A percentile compares a stretch with the other conserved stretches of the same genome.
Conservation (phyloP, 92 coral and sea anemone species). For the Anthopleura xanthogrammica region DNA sequence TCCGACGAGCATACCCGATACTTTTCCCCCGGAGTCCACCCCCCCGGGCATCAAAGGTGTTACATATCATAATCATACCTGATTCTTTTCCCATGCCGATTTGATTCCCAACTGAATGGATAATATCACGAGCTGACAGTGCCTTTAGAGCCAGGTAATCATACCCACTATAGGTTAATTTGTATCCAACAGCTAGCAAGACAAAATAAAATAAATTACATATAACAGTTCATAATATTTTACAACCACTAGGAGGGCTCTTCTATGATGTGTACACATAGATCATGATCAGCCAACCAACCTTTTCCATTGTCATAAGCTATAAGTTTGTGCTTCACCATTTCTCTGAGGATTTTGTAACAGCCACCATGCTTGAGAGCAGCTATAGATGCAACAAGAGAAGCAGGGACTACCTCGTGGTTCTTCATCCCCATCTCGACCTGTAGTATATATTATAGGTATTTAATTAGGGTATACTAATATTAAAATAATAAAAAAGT, state of each 20-base stretch:
- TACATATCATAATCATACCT: slow-evolving; percentile 42
- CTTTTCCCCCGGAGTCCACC: too few relatives aligned
- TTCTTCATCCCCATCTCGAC: slow-evolving; percentile 99
- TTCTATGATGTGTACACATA: neutral
- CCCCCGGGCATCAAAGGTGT: neutral
- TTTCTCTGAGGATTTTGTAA: slow-evolving; percentile 85
- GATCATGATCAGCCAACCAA: slow-evolving; percentile 1
- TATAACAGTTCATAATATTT: too few relatives aligned
- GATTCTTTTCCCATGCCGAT: slow-evolving; percentile 99
- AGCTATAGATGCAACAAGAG: slow-evolving; percentile 94
- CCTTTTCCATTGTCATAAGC: slow-evolving; percentile 89
- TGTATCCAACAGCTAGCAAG: slow-evolving; percentile 81
- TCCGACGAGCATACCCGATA: too few relatives aligned
- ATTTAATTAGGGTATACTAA: neutral
- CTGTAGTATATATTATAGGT: slow-evolving; percentile 18
- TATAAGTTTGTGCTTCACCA: slow-evolving; percentile 80
- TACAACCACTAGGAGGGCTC: neutral
- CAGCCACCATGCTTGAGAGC: slow-evolving; percentile 97
- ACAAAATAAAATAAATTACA: neutral
- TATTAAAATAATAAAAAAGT: too few relatives aligned
- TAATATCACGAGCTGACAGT: slow-evolving; percentile 73
- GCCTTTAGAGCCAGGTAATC: slow-evolving; percentile 94
- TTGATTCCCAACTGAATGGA: slow-evolving; percentile 96
- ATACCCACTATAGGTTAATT: slow-evolving; percentile 88
- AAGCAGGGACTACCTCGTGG: slow-evolving; percentile 90